Base-by-base conservation (phyloP, 1,140 invertebrate genomes). In the Lethrus apterus region DNA sequence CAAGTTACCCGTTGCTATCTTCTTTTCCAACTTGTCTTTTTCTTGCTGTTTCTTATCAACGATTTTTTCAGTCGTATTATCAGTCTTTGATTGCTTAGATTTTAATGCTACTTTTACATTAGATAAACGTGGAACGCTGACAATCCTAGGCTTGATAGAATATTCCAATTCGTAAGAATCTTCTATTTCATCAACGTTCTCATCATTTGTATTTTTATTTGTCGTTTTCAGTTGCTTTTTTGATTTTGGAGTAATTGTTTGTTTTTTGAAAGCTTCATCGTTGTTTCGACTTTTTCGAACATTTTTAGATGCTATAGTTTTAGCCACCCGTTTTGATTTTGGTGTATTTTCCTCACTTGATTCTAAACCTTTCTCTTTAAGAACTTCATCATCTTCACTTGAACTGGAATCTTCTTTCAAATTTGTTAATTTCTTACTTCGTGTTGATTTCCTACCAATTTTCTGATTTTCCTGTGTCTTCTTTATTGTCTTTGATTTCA, bases 1-100 rank as follows among this genome's bases (percentile, higher is more conserved):
- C 2, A 84, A 57, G 34, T 77, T 83, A 2, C 85, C 84, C 51
- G 70, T 65, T 40, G 74, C 68, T 0, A 89, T 70, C 70, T 85
- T 87, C 35, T 78, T 71, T 60, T 79, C 70, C 11, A 86, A 61
- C 55, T 73, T 72, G 19, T 72, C 69, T 52, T 70, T 70, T 7
- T 67, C 67, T 64, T 55, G 47, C 4, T 7, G 49, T 55, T 53
- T 46, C 17, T 33, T 36, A 30, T 34, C 33, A 4, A 15, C 13
- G 48, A 46, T 58, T n/a, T 19, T 43, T 56, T 54, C 38, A 43
- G 54, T 54, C 51, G 57, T 14, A 52, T 9, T 41, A 51, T 49
- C 45, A 3, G 10, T 32, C 33, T 40, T 44, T 9, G 46, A 44
- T 26, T 29, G 20, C 10, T 19, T 55, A n/a, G n/a, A n/a, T 43